Conservation (phyloP, 2,888 invertebrate species). For the Caenorhabditis uteleia region DNA sequence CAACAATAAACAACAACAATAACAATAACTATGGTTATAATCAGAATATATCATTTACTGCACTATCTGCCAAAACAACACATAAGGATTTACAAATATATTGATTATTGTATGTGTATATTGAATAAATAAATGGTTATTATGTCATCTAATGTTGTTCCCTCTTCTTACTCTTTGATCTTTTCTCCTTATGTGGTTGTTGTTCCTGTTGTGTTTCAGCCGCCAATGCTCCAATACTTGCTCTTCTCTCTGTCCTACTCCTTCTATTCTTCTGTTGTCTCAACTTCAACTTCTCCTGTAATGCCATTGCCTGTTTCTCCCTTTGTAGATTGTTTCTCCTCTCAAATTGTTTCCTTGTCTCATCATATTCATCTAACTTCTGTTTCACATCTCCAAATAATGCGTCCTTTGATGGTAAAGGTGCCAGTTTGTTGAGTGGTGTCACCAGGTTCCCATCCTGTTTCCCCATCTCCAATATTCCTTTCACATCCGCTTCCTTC, state of each 20-base stretch:
- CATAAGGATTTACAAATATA: too few species aligned
- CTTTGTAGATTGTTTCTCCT: slow-evolving; percentile 57
- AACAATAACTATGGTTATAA: too few species aligned
- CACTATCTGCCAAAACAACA: too few species aligned
- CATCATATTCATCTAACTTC: slow-evolving; percentile 62
- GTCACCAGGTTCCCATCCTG: slow-evolving; percentile 62
- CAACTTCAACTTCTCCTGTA: slow-evolving; percentile 62
- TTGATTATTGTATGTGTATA: too few species aligned
- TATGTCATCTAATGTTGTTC: too few species aligned
- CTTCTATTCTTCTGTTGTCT: slow-evolving; percentile 57
- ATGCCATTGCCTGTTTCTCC: slow-evolving; percentile 62
- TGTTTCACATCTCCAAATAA: slow-evolving; percentile 71
- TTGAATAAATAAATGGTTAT: too few species aligned
- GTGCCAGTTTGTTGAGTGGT: slow-evolving; percentile 72
- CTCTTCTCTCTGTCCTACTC: slow-evolving; percentile 35
- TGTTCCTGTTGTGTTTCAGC: too few species aligned
- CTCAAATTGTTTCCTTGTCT: slow-evolving; percentile 60
- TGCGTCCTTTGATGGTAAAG: slow-evolving; percentile 71
- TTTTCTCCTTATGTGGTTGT: too few species aligned
- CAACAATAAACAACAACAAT: too few species aligned
- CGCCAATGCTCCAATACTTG: slow-evolving; percentile 20
- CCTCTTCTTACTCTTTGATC: too few species aligned
- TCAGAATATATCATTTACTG: too few species aligned
- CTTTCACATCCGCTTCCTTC: slow-evolving; percentile 54
- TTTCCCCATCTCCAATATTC: slow-evolving; percentile 61